Evolutionary conservation across 2,888 invertebrate genomes (phyloP).

Genomic region (Euplagia quadripunctaria): DNA sequence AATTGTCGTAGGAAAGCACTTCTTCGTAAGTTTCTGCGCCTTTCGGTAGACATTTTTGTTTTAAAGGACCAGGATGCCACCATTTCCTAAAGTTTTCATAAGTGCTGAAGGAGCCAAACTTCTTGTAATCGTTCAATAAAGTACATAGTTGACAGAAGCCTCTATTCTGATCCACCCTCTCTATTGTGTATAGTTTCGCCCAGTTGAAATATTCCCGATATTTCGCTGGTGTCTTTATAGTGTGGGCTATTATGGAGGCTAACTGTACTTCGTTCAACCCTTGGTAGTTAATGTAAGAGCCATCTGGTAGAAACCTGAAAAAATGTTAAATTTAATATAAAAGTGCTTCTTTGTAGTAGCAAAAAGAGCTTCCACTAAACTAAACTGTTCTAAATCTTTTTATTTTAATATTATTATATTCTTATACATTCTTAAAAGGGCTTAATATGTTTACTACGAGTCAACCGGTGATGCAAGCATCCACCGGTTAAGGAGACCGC

Average conservation of each 20-base stretch:
- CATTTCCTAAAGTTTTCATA: constrained; percentile 69
- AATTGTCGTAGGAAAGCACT: constrained; percentile 2
- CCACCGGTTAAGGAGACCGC: too few species aligned
- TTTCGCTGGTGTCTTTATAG: constrained; percentile 31
- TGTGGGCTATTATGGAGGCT: constrained; percentile 36
- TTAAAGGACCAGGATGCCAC: constrained; percentile 68
- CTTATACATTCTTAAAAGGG: too few species aligned
- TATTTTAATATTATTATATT: too few species aligned
- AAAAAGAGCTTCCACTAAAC: neutral
- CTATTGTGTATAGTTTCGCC: constrained; percentile 67
- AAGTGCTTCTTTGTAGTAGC: neutral
- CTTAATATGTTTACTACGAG: too few species aligned
- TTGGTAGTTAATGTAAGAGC: constrained; percentile 70
- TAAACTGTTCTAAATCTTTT: neutral
- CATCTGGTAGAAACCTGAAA: constrained; percentile 75
- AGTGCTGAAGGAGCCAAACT: constrained; percentile 39
- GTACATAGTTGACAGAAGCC: constrained; percentile 72
- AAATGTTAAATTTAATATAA: neutral
- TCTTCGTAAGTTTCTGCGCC: constrained; percentile 49
- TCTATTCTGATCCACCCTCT: constrained; percentile 47
- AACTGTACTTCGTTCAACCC: constrained; percentile 54
- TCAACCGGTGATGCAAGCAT: too few species aligned
- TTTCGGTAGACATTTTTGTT: constrained; percentile 57
- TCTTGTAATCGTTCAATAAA: constrained; percentile 60
- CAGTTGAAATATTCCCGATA: constrained; percentile 63